Base-by-base conservation (phyloP, 2,888 invertebrate genomes). In the Arge pagana region DNA sequence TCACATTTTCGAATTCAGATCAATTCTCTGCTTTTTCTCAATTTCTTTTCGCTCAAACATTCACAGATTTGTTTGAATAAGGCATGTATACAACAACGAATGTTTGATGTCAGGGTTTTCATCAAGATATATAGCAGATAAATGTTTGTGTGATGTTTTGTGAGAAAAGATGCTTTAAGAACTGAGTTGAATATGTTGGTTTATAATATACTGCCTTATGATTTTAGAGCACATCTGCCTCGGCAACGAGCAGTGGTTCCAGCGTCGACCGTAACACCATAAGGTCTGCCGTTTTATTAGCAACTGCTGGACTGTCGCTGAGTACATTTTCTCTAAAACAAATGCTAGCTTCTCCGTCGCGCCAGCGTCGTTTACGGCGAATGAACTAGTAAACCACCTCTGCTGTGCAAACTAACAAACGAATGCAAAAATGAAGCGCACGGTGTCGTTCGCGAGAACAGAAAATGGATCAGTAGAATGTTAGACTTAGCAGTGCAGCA, bases 241-340 rank as follows among this genome's bases (percentile, higher is more conserved):
- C 65, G 5, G 16, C 66, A 0, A 60, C 60, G 26, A 70, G 71
- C 4, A 68, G 49, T 56, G 53, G 53, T 23, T n/a, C n/a, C n/a
- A 55, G 60, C 23, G 57, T 64, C 11, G 71, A 71, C 35, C 64
- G 67, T 6, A 61, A 60, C 11, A 65, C 67, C 6, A 55, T 58
- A 3, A 65, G 62, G 21, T 71, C 71, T 3, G 74, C 74, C 0
- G 40, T 66, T n/a, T 37, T 71, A 11, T 60, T 74, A 4, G 72
- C 74, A 4, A 67, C 72, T 3, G 58, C 70, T n/a, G 74, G 74
- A 21, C 51, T 74, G 0, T 72, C 74, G 3, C 55, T 73, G 48
- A 72, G 71, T 48, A 61, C 74, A 59, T 74, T 74, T 52, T 72
- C 74, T n/a, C 54, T 74, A 31, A 67, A 63, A 13, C 71, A 74